phyloP scores from a whole-genome alignment of 2,797 vertebrate species.

The Crocidura indochinensis region DNA sequence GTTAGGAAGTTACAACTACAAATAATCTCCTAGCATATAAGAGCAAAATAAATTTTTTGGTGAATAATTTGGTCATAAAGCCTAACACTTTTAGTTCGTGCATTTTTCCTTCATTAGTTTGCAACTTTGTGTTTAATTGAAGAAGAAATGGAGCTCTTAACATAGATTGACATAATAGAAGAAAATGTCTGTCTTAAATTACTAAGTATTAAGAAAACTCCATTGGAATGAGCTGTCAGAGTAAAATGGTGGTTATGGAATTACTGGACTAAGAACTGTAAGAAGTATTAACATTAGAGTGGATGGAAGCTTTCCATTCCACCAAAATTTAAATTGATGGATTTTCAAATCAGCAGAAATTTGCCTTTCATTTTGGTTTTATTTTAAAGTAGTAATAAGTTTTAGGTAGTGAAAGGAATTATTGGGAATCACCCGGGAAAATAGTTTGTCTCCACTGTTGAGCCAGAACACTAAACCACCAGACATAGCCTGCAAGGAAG shows the following conservation, averaged over 20 bases:
- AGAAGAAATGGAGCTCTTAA: background rate
- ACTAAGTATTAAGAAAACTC: background rate
- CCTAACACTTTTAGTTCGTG: background rate
- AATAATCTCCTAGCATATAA: background rate
- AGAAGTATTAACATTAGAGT: too few species aligned
- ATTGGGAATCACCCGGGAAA: background rate
- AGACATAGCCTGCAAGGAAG: too few species aligned
- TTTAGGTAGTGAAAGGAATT: background rate
- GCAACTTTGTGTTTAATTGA: conserved; percentile 45
- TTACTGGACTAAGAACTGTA: background rate
- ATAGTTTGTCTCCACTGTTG: background rate
- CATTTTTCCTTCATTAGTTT: background rate
- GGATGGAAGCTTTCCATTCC: too few species aligned
- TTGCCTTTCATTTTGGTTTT: conserved; percentile 17
- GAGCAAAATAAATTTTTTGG: conserved; percentile 8
- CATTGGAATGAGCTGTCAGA: conserved; percentile 1
- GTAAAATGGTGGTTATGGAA: conserved; percentile 47
- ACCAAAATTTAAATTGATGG: too few species aligned
- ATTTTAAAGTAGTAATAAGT: background rate
- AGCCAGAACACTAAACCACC: too few species aligned
- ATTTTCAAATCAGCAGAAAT: background rate
- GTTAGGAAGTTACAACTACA: background rate
- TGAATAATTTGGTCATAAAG: background rate
- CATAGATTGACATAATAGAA: conserved; percentile 24
- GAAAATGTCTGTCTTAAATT: background rate